These are phyloP conservation scores for Cepphus grylle DNA, from an alignment of 2,113 vertebrate genomes.

Conservation along the genomic window DNA sequence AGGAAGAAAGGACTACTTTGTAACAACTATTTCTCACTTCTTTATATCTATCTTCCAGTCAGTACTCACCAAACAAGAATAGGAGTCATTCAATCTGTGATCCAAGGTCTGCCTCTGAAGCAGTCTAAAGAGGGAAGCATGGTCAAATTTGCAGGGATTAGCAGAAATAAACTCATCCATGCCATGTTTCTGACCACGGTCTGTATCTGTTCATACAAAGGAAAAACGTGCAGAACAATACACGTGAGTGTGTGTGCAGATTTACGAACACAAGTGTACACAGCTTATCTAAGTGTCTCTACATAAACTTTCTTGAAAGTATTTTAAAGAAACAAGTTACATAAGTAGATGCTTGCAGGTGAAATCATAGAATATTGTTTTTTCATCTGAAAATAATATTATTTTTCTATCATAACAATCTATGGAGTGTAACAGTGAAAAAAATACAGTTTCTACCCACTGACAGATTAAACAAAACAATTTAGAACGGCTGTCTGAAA, in stretches of 20 bases:
- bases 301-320: not conserved
- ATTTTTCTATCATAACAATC: not conserved
- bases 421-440: not conserved
- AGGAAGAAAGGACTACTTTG: conserved; percentile 72
- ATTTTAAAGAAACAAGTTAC: not conserved
- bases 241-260: not conserved
- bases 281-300: not conserved
- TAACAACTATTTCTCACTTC: conserved; percentile 72
- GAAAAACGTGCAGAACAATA: not conserved
- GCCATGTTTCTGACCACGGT: conserved; percentile 88
- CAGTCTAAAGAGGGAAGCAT: conserved; percentile 86
- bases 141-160: conserved; percentile 87
- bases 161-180: conserved; percentile 94
- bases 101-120: conserved; percentile 91
- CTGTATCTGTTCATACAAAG: conserved; percentile 74
- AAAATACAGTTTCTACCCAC: not conserved
- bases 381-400: not conserved
- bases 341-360: not conserved
- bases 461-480: not conserved
- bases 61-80: conserved; percentile 94
- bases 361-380: not conserved
- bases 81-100: conserved; percentile 96
- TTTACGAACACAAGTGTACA: not conserved
- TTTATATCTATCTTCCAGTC: conserved; percentile 47
- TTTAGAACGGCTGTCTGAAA: not conserved